A percentile compares a stretch with the other conserved stretches of the same genome.
Evolutionary conservation across 1,140 invertebrate species (phyloP).

Genomic region (Prorops nasuta): DNA sequence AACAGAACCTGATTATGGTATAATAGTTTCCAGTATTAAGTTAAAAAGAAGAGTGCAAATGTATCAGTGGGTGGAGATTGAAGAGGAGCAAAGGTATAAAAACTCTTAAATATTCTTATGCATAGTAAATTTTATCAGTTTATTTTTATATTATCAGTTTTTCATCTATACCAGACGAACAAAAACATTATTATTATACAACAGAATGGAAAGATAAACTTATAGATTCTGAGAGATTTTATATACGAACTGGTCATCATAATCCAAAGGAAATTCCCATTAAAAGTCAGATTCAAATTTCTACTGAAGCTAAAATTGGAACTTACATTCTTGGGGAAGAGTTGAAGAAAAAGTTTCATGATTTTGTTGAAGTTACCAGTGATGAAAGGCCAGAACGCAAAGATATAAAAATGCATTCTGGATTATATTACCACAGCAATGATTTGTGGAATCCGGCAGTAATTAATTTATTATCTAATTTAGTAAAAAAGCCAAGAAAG

Average conservation of each 20-base stretch:
- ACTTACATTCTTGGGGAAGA: constrained; percentile 58
- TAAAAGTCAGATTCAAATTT: constrained; percentile 62
- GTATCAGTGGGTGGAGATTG: constrained; percentile 87
- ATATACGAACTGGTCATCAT: constrained; percentile 70
- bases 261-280: constrained; percentile 73
- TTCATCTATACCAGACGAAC: constrained; percentile 33
- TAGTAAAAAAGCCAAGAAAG: background rate
- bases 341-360: constrained; percentile 73
- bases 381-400: constrained; percentile 77
- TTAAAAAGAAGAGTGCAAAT: constrained; percentile 79
- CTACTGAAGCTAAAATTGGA: constrained; percentile 60
- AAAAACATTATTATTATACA: constrained; percentile 70
- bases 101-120: too few relatives aligned
- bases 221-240: constrained; percentile 73
- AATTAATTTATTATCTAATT: constrained; percentile 5
- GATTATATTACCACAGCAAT: constrained; percentile 79
- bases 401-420: constrained; percentile 82
- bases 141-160: constrained; percentile 19
- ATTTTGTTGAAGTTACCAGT: constrained; percentile 77
- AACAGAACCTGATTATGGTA: constrained; percentile 76
- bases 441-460: constrained; percentile 79
- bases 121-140: constrained; percentile 45
- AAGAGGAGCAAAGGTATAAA: constrained; percentile 64
- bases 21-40: constrained; percentile 73
- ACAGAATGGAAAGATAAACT: constrained; percentile 81